A percentile compares a stretch with the other conserved stretches of the same genome.
Evolutionary conservation across 2,888 invertebrate genomes (phyloP).

Genomic region (Leptinotarsa tumamoca): DNA sequence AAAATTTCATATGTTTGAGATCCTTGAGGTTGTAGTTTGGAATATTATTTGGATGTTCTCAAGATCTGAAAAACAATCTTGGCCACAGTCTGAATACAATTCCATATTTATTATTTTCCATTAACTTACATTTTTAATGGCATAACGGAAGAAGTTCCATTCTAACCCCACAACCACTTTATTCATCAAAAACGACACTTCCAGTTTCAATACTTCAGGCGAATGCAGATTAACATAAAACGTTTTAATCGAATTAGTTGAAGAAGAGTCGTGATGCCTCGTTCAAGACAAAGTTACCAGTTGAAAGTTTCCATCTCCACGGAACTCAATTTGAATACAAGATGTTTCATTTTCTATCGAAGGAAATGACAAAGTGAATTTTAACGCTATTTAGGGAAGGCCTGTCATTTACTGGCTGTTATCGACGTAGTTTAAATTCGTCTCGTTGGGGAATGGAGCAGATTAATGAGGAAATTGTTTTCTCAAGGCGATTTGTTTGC

Average conservation of each 20-base stretch:
- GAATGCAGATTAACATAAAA: conserved; percentile 42
- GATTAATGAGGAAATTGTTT: conserved; percentile 16
- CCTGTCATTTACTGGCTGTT: conserved; percentile 22
- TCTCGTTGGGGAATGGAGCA: conserved; percentile 20
- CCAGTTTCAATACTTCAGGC: conserved; percentile 21
- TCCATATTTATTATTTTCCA: too few relatives aligned
- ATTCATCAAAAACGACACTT: conserved; percentile 10
- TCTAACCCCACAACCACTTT: not conserved
- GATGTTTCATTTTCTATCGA: conserved; percentile 36
- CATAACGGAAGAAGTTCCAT: not conserved
- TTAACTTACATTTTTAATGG: too few relatives aligned
- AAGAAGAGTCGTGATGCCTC: conserved; percentile 31
- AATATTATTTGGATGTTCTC: too few relatives aligned
- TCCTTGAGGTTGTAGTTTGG: too few relatives aligned
- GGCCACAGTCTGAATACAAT: too few relatives aligned
- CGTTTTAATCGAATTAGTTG: conserved; percentile 44
- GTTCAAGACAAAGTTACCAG: conserved; percentile 33
- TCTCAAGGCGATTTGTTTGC: conserved; percentile 5
- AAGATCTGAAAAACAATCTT: too few relatives aligned
- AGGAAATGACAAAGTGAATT: conserved; percentile 29
- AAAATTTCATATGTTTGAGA: too few relatives aligned
- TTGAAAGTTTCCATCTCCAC: conserved; percentile 24
- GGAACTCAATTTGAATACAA: conserved; percentile 37
- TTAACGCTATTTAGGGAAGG: conserved; percentile 27
- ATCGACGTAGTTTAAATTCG: conserved; percentile 18